Evolutionary conservation across 2,797 vertebrate species (phyloP).

Genomic region (Florisuga fusca): DNA sequence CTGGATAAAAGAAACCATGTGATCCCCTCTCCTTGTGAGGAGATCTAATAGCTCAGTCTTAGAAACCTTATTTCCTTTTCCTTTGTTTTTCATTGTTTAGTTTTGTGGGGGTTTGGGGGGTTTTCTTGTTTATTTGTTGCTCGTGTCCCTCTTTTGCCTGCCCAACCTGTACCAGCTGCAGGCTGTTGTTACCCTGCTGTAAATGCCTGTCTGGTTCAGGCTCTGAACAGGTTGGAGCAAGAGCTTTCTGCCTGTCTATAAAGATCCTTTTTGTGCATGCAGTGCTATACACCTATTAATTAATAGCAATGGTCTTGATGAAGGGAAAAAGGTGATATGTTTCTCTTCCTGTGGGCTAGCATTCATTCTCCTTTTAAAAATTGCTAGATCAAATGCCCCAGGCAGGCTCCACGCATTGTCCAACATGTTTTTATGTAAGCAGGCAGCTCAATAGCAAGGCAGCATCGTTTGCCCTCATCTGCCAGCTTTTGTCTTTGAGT

Average conservation of each 20-base stretch:
- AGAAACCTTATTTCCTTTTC: constrained; percentile 41
- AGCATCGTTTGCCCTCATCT: constrained; percentile 54
- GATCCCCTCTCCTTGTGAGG: constrained; percentile 42
- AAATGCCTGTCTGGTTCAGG: not conserved
- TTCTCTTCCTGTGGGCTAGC: not conserved
- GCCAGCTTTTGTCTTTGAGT: constrained; percentile 52
- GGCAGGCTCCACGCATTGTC: not conserved
- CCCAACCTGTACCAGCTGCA: not conserved
- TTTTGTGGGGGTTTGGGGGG: no score
- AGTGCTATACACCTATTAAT: not conserved
- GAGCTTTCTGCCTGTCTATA: not conserved
- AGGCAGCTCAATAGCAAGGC: not conserved
- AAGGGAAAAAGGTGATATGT: not conserved
- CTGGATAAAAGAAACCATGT: constrained; percentile 62
- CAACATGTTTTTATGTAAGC: constrained; percentile 22
- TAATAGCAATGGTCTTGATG: not conserved
- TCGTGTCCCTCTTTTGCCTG: not conserved
- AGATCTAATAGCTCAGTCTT: constrained; percentile 39
- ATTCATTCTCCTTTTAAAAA: constrained; percentile 17
- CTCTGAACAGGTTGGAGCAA: not conserved
- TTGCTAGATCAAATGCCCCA: not conserved
- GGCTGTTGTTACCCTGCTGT: not conserved
- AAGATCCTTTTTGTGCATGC: not conserved
- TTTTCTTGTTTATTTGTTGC: not conserved
- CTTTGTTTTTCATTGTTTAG: not conserved